phyloP scores from a whole-genome alignment of 1,140 invertebrate species.

The Protaetia brevitarsis region DNA sequence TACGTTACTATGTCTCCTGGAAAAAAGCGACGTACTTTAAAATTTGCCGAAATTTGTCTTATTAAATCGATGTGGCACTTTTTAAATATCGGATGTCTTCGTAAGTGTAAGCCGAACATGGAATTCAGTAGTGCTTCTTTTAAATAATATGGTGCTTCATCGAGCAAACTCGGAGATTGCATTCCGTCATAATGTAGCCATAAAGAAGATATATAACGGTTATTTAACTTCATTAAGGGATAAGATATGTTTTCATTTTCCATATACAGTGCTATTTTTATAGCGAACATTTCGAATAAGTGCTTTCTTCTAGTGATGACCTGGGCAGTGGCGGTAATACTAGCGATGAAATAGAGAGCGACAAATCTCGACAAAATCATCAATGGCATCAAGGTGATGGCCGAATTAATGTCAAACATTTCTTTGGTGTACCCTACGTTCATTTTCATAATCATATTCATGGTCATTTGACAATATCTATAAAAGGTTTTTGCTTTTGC shows the following conservation, averaged over 20 bases:
- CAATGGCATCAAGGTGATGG: neutral
- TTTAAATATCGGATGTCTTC: conserved; percentile 28
- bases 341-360: neutral
- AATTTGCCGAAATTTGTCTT: conserved; percentile 25
- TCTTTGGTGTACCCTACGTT: neutral
- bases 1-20: conserved; percentile 19
- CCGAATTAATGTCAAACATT: neutral
- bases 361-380: neutral
- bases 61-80: conserved; percentile 30
- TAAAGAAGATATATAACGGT: conserved; percentile 18
- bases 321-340: neutral
- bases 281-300: neutral
- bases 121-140: conserved; percentile 31
- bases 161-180: conserved; percentile 27
- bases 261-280: neutral
- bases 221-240: neutral
- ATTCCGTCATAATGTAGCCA: conserved; percentile 22
- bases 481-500: neutral
- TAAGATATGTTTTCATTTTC: neutral
- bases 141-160: conserved; percentile 31
- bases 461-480: neutral
- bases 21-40: conserved; percentile 2
- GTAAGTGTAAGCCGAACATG: conserved; percentile 30
- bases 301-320: neutral
- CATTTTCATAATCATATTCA: conserved; percentile 18